These are phyloP conservation scores for Melinaea marsaeus DNA, from an alignment of 2,888 invertebrate genomes.

Conservation along the genomic window DNA sequence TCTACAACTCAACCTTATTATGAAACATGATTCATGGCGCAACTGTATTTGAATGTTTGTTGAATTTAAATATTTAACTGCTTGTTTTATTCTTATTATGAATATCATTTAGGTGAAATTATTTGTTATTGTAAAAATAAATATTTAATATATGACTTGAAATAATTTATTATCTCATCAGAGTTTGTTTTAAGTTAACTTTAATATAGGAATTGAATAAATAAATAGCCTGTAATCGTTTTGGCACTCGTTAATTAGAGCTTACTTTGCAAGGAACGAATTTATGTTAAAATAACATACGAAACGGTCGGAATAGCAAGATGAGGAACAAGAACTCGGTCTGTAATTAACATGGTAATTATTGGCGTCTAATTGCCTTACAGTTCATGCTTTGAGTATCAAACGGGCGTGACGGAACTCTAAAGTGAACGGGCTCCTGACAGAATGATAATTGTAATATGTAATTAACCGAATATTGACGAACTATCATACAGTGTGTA, in stretches of 20 bases:
- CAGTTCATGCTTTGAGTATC: constrained; percentile 71
- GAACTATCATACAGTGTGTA: not conserved
- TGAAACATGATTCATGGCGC: constrained; percentile 32
- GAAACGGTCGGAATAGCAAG: constrained; percentile 60
- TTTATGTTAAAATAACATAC: constrained; percentile 69
- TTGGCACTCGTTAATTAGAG: constrained; percentile 58
- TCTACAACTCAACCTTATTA: constrained; percentile 34
- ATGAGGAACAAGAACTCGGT: constrained; percentile 67
- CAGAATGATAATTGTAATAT: constrained; percentile 55
- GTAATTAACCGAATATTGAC: constrained; percentile 42
- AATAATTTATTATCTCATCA: not conserved
- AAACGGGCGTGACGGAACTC: constrained; percentile 63
- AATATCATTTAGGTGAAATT: not conserved
- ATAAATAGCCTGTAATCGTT: constrained; percentile 54
- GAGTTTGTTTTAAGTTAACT: constrained; percentile 4
- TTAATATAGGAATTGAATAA: constrained; percentile 35
- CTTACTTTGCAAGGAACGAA: constrained; percentile 53
- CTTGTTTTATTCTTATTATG: not conserved
- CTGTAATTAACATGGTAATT: constrained; percentile 76
- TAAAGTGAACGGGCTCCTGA: constrained; percentile 40
- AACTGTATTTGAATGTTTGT: not conserved
- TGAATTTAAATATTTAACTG: not conserved
- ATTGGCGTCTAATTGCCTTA: constrained; percentile 73
- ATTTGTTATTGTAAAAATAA: not conserved
- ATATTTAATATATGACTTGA: not conserved